Evolutionary conservation across 2,113 vertebrate genomes (phyloP), one percentile per base, ranked within the genome.

Genomic region (Nansenia antarctica): DNA sequence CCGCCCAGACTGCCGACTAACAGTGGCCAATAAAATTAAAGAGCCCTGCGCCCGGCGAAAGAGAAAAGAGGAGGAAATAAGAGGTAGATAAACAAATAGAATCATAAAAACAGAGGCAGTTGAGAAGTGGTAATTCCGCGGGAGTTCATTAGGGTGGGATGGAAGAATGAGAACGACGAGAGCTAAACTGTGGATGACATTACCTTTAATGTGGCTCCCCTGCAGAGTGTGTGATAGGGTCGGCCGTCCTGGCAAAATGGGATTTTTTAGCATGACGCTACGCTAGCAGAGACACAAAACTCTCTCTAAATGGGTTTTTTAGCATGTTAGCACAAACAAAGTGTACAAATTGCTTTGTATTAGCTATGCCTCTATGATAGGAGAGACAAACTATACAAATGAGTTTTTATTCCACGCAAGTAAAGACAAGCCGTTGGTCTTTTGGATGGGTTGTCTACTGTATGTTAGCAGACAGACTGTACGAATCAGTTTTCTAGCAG

Each of bases 51-150:
- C 84, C 58, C 82, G 70, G 75, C 52, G 27, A 65, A 78, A 61
- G 71, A 74, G 69, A 72, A 68, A n/a, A 61, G 58, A 47, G 49
- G 20, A 35, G 52, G 52, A 27, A 57, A 85, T 87, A 89, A 86
- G 83, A 84, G 84, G 87, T 86, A 90, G 84, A 91, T 91, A 92
- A 92, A 92, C 90, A 93, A 93, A 92, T 90, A 92, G 89, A 92
- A 92, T 91, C 88, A 90, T 91, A 92, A 90, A 93, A 92, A 89
- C 90, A 86, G 83, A 65, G 67, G 66, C 26, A 81, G 3, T 87
- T 84, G 74, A 86, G 86, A 87, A 86, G 85, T 88, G 80, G 88
- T 91, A 91, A 91, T 91, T 91, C 89, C 78, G 84, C 80, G 72
- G 85, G 85, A 89, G 86, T 91, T 93, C 89, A 90, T 92, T 93